Evolutionary conservation across 2,113 vertebrate species (phyloP), one percentile per base, ranked within the genome.

Genomic region (Cavia aperea): DNA sequence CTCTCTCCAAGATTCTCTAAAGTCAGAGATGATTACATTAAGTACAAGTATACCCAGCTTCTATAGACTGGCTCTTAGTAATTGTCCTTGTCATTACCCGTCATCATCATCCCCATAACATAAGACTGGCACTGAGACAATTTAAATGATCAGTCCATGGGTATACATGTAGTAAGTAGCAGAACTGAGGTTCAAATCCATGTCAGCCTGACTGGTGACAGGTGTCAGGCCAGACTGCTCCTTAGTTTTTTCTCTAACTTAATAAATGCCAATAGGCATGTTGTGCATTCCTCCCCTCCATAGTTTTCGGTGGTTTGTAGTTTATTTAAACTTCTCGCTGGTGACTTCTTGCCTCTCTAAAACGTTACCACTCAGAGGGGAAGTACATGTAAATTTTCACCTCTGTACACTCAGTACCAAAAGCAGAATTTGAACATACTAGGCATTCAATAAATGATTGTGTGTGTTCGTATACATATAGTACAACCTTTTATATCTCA

Each of bases 351-450:
- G 29, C 26, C 33, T 18, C n/a, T 33, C 15, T 23, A 29, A n/a
- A 93, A 88, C 6, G 18, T 36, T 49, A 85, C 24, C 36, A 9
- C 62, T 58, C 5, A n/a, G 46, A 66, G 16, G 19, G 11, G 21
- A 93, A 77, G 72, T 13, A 29, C 0, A 63, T 15, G 14, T 21
- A 58, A 1, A 26, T 31, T 36, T 62, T 78, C 15, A n/a, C 24
- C 60, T 83, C 19, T 66, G 51, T 75, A 43, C 3, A 39, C 6
- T 63, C 8, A 33, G 56, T 3, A 26, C 46, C 33, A 75, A 77
- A n/a, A 93, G 36, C 12, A 46, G 54, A 4, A 19, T 10, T 43
- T 36, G n/a, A 10, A 58, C 7, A 46, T 1, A 36, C 1, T 0
- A 36, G 77, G 39, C 21, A 31, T 31, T 51, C 51, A 89, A 16